Evolutionary conservation across 2,113 vertebrate genomes (phyloP).

Genomic region (Chaenocephalus aceratus): DNA sequence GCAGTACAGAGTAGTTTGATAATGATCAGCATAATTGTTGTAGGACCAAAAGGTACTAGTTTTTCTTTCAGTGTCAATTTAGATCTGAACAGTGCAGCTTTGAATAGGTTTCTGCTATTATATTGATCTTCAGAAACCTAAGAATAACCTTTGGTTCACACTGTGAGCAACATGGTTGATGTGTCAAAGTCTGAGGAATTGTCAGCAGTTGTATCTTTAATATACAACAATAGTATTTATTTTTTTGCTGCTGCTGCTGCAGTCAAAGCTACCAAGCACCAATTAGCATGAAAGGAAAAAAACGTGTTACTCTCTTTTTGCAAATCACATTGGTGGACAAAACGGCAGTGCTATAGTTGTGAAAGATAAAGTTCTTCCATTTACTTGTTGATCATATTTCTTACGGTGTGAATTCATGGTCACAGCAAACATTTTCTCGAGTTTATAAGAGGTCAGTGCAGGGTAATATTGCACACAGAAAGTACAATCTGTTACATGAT

Average conservation of each 20-base stretch:
- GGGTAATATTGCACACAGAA: conserved; percentile 6
- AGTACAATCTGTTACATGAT: background rate
- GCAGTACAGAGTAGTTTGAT: conserved; percentile 47
- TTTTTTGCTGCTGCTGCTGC: background rate
- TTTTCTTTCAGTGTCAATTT: background rate
- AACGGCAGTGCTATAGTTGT: background rate
- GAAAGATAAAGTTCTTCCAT: background rate
- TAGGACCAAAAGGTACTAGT: conserved; percentile 67
- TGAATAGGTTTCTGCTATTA: background rate
- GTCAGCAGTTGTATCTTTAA: background rate
- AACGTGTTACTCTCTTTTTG: background rate
- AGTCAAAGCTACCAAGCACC: background rate
- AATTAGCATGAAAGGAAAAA: background rate
- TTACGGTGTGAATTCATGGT: conserved; percentile 17
- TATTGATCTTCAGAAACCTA: conserved; percentile 18
- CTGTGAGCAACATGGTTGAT: conserved; percentile 22
- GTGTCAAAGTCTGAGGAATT: background rate
- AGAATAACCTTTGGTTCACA: conserved; percentile 31
- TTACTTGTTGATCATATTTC: conserved; percentile 7
- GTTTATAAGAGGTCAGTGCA: background rate
- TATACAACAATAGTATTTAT: background rate
- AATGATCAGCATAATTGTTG: conserved; percentile 39
- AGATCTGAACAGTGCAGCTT: conserved; percentile 38
- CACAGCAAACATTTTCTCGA: background rate
- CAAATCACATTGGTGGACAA: background rate